Evolutionary conservation across 2,797 vertebrate genomes (phyloP).

Genomic region (Tapera naevia): DNA sequence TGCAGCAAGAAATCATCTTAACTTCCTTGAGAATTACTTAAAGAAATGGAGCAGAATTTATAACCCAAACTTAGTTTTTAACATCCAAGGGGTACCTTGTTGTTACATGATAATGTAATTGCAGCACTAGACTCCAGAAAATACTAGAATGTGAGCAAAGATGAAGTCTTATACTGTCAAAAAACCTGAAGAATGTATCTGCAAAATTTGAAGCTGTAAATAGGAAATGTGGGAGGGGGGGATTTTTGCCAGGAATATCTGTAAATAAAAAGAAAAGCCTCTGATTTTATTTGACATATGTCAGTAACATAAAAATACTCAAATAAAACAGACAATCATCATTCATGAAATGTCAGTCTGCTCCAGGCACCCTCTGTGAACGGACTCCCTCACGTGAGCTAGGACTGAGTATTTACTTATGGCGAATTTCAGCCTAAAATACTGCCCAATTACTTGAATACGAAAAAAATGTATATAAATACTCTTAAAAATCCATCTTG

Average conservation of each 20-base stretch:
- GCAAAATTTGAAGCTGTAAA: neutral
- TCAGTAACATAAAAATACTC: constrained; percentile 44
- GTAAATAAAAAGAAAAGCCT: neutral
- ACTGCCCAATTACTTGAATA: neutral
- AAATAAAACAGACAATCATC: constrained; percentile 26
- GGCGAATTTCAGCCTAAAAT: neutral
- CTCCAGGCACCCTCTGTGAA: neutral
- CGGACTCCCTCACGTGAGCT: neutral
- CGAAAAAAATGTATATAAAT: neutral
- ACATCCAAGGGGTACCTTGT: neutral
- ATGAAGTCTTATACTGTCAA: neutral
- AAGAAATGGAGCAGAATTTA: neutral
- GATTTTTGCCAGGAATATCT: neutral
- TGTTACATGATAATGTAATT: neutral
- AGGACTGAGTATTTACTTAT: neutral
- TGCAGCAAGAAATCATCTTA: neutral
- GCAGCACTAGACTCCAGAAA: neutral
- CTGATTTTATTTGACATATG: constrained; percentile 41
- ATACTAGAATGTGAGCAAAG: neutral
- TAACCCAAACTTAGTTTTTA: neutral
- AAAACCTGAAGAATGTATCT: neutral
- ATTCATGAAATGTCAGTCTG: constrained; percentile 28
- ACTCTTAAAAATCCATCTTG: neutral
- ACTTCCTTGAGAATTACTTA: neutral
- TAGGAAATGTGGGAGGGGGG: neutral